A percentile compares a stretch with the other conserved stretches of the same genome.
Evolutionary conservation across 2,888 invertebrate species (phyloP).

Genomic region (Lycia hirtaria): DNA sequence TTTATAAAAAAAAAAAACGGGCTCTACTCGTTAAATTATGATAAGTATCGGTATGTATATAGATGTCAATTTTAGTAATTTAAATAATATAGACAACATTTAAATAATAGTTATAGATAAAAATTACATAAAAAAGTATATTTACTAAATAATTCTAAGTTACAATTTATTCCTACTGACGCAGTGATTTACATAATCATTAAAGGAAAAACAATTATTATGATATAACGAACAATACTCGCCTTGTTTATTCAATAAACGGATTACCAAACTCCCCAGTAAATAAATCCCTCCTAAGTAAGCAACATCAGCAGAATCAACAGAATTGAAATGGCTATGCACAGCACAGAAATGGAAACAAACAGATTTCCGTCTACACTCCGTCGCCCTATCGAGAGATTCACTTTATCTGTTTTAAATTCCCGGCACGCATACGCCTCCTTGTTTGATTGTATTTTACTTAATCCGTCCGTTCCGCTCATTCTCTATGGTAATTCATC

Average conservation of each 20-base stretch:
- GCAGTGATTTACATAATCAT: too few species aligned
- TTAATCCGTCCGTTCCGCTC: slow-evolving; percentile 81
- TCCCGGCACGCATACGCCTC: slow-evolving; percentile 67
- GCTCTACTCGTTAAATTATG: too few species aligned
- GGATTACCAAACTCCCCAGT: slow-evolving; percentile 26
- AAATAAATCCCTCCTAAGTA: slow-evolving; percentile 36
- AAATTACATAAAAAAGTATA: too few species aligned
- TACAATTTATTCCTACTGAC: too few species aligned
- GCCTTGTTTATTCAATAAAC: slow-evolving; percentile 8
- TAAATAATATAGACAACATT: too few species aligned
- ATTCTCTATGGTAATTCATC: slow-evolving; percentile 81
- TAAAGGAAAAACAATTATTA: slow-evolving; percentile 27
- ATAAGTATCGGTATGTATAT: too few species aligned
- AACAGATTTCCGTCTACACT: slow-evolving; percentile 56
- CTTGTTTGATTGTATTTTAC: slow-evolving; percentile 81
- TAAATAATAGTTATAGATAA: too few species aligned
- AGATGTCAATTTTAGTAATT: too few species aligned
- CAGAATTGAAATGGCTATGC: slow-evolving; percentile 48
- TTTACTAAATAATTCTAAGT: too few species aligned
- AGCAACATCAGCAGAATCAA: slow-evolving; percentile 42
- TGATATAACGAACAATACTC: neutral
- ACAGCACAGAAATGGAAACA: slow-evolving; percentile 53
- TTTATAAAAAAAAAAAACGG: too few species aligned
- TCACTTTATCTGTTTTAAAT: slow-evolving; percentile 62
- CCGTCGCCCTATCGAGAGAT: slow-evolving; percentile 53